A percentile compares a stretch with the other conserved stretches of the same genome.
These are phyloP conservation scores for Altica lythri DNA, from an alignment of 2,888 invertebrate genomes.

Conservation along the genomic window DNA sequence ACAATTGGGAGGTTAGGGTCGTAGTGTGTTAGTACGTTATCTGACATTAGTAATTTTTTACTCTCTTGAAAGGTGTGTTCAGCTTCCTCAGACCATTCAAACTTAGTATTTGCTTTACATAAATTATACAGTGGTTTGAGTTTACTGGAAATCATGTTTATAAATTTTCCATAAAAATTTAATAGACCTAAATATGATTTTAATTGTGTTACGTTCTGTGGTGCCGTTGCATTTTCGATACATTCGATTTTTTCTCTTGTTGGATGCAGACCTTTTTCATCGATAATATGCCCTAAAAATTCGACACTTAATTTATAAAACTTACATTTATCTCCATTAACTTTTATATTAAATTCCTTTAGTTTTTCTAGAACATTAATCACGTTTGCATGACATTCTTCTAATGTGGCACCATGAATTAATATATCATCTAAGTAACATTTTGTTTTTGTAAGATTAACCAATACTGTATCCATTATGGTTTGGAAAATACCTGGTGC, in stretches of 20 bases:
- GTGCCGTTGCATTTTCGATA: conserved; percentile 23
- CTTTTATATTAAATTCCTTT: background rate
- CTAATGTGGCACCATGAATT: background rate
- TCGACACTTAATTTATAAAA: no score
- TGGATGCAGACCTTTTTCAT: conserved; percentile 15
- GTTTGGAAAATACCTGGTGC: conserved; percentile 21
- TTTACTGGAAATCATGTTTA: conserved; percentile 26
- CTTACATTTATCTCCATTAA: background rate
- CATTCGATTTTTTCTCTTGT: conserved; percentile 18
- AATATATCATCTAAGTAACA: conserved; percentile 4
- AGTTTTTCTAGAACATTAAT: background rate
- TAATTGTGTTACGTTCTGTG: conserved; percentile 25
- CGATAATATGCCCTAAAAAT: conserved; percentile 17
- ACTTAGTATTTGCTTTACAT: conserved; percentile 9
- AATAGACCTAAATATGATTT: conserved; percentile 29
- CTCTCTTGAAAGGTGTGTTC: no score
- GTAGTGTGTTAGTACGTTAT: no score
- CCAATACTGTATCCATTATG: conserved; percentile 7
- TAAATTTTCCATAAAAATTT: conserved; percentile 33
- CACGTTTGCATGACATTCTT: conserved; percentile 3
- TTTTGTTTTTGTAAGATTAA: background rate
- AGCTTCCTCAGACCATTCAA: no score
- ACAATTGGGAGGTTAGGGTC: no score
- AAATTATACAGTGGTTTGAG: conserved; percentile 28
- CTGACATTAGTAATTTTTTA: no score